A percentile compares a stretch with the other conserved stretches of the same genome.
phyloP scores from a whole-genome alignment of 2,797 vertebrate species.

The Natrix natrix region DNA sequence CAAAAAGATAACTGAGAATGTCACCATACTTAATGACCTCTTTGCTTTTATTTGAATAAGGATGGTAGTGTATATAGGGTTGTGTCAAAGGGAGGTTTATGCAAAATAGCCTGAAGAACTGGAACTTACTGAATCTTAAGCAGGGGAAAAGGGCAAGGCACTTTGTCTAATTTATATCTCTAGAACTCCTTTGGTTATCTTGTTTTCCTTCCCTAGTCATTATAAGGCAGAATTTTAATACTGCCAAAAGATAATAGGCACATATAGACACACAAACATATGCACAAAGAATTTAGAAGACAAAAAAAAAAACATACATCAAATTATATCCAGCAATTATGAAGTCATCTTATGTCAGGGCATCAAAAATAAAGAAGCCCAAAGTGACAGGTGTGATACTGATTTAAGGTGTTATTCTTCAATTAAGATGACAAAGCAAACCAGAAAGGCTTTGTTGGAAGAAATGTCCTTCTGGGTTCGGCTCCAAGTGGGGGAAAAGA shows the following conservation, averaged over 20 bases:
- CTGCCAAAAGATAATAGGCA: not conserved
- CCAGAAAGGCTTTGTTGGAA: not conserved
- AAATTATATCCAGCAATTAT: too few relatives aligned
- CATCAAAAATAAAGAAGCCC: not conserved
- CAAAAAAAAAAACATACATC: not conserved
- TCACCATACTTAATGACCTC: conserved; percentile 29
- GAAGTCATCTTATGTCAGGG: not conserved
- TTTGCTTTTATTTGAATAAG: not conserved
- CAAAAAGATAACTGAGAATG: conserved; percentile 4
- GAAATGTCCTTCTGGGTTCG: too few relatives aligned
- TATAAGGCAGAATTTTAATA: not conserved
- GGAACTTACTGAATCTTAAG: not conserved
- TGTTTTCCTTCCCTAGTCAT: not conserved
- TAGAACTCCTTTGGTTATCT: not conserved
- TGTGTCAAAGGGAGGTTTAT: not conserved
- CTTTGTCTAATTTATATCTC: not conserved
- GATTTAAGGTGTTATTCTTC: not conserved
- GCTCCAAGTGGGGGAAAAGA: too few relatives aligned
- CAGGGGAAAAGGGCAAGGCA: not conserved
- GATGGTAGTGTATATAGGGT: not conserved
- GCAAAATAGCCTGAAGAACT: conserved; percentile 19
- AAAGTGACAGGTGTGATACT: not conserved
- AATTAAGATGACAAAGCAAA: not conserved
- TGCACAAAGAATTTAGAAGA: not conserved
- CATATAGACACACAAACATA: not conserved